Evolutionary conservation across 2,113 vertebrate species (phyloP), one percentile per base, ranked within the genome.

Genomic region (Phrynocephalus versicolor): DNA sequence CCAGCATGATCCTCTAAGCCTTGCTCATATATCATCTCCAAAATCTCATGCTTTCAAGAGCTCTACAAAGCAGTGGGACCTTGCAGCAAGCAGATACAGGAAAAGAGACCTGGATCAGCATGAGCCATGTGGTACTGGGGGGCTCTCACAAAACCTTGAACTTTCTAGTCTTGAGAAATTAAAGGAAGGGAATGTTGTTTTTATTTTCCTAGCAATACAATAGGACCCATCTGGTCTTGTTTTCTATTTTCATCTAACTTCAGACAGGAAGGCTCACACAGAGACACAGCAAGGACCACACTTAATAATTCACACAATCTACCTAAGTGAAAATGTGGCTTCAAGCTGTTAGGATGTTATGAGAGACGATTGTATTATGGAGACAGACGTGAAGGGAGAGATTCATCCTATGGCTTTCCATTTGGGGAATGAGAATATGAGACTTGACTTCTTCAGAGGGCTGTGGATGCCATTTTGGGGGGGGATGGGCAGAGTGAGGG

Each of bases 101-200:
- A 51, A 27, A n/a, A 86, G 70, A 86, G 70, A 81, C 51, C 21
- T 55, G 73, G 21, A 67, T 30, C 69, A 80, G 58, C 69, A 37
- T 77, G 10, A 39, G 33, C 1, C 58, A 67, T 67, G 15, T 9
- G 37, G 33, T 25, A 57, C 7, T 27, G 45, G 82, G 45, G 82
- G 39, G 55, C 51, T 88, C 27, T 82, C 82, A 33, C 77, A 78
- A 89, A 87, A 82, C 77, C 78, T 71, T 79, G 70, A 3, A 51
- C 7, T 82, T 76, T 65, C 72, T 65, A 3, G 8, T 18, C 14
- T 51, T 57, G 23, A 9, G 37, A 57, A 9, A 69, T 10, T 60
- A 73, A 10, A 10, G 5, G 10, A 51, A 10, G 45, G 45, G 10
- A 5, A 6, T n/a, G n/a, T n/a, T n/a, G 10, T 69, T 69, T 83